Conservation (phyloP, 2,113 vertebrate genomes). For the Tympanuchus pallidicinctus region DNA sequence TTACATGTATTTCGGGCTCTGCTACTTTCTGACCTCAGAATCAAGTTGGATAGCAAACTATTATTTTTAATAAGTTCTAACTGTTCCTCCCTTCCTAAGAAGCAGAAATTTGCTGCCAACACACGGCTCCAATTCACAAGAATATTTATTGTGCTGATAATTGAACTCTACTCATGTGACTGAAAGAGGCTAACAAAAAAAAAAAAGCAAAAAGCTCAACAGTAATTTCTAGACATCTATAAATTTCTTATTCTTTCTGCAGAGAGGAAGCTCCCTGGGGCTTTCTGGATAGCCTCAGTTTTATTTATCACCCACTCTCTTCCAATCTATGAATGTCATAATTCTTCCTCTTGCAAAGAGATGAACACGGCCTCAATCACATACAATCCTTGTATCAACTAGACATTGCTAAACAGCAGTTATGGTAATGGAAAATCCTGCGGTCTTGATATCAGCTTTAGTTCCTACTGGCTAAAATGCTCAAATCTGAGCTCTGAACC, state of each 20-base stretch:
- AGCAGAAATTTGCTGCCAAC: constrained; percentile 69
- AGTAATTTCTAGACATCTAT: constrained; percentile 80
- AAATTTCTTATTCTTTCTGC: constrained; percentile 77
- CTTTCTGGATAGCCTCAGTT: constrained; percentile 71
- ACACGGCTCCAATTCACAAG: constrained; percentile 73
- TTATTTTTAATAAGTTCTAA: constrained; percentile 66
- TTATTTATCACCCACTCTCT: constrained; percentile 73
- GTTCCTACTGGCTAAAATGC: not conserved
- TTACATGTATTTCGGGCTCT: not conserved
- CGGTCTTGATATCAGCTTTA: not conserved
- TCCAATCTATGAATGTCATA: constrained; percentile 69
- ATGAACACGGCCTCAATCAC: constrained; percentile 54
- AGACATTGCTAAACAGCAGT: constrained; percentile 45
- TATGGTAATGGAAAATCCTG: constrained; percentile 46
- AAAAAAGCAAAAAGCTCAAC: constrained; percentile 74
- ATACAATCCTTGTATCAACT: constrained; percentile 13
- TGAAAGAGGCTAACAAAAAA: constrained; percentile 61
- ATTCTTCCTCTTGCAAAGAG: constrained; percentile 61
- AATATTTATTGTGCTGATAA: constrained; percentile 82
- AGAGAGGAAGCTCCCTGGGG: constrained; percentile 73
- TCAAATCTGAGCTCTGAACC: not conserved
- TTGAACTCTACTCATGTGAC: constrained; percentile 78
- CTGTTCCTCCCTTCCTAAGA: constrained; percentile 69
- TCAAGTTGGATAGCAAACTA: not conserved
- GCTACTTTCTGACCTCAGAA: constrained; percentile 27